These are phyloP conservation scores for Caenorhabditis sp. DNA, from an alignment of 2,888 invertebrate genomes.

Conservation along the genomic window DNA sequence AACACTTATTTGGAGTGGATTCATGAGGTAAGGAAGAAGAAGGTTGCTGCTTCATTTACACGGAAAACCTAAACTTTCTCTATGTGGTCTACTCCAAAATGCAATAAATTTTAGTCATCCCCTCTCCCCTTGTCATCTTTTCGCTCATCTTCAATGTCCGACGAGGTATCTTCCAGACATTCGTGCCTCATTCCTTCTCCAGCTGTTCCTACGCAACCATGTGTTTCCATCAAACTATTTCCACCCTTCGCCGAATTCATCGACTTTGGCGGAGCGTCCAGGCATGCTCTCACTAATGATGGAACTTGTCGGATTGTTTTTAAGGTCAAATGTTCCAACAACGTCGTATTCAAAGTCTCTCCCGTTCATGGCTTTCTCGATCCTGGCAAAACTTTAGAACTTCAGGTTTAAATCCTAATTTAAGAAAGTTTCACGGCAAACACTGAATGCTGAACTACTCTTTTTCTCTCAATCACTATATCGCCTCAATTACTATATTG, in stretches of 20 bases:
- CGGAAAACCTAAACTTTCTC: too few relatives aligned
- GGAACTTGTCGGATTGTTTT: constrained; percentile 64
- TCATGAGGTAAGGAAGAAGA: too few relatives aligned
- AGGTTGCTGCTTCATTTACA: too few relatives aligned
- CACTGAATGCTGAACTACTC: too few relatives aligned
- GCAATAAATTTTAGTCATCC: constrained; percentile 17
- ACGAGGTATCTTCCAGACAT: constrained; percentile 22
- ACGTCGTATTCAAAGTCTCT: constrained; percentile 65
- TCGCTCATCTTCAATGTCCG: constrained; percentile 2
- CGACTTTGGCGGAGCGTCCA: constrained; percentile 68
- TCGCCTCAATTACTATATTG: too few relatives aligned
- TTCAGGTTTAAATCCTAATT: constrained; percentile 48
- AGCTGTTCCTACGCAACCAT: constrained; percentile 38
- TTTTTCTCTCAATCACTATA: too few relatives aligned
- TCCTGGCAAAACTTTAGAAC: constrained; percentile 56
- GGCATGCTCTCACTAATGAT: constrained; percentile 64
- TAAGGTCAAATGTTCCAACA: constrained; percentile 70
- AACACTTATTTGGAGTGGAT: too few relatives aligned
- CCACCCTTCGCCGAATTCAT: constrained; percentile 70
- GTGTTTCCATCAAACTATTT: constrained; percentile 59
- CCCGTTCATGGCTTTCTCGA: constrained; percentile 64
- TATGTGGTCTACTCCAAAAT: constrained; percentile 28
- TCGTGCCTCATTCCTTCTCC: constrained; percentile 41
- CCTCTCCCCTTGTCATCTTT: background rate
- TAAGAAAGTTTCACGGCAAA: background rate